Base-by-base conservation (phyloP, 2,888 invertebrate species). In the Pherbina coryleti region DNA sequence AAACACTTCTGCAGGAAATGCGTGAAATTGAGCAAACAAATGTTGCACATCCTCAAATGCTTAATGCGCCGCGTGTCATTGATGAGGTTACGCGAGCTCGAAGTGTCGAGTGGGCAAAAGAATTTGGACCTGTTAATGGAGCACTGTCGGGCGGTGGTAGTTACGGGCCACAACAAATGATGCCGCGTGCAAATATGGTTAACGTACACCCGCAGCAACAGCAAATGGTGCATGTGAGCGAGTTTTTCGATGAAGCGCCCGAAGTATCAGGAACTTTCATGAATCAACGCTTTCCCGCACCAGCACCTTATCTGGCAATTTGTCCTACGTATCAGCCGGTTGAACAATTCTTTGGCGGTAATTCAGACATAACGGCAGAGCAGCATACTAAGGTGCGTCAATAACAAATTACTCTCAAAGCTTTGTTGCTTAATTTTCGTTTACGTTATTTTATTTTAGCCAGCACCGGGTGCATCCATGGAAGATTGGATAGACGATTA, bases 1-100 rank as follows among this genome's bases (percentile, higher is more conserved):
- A 96, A 84, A 92, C 92, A 31, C 90, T 97, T 77, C 89, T 98
- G 77, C 93, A 96, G 83, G 97, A 96, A 90, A 95, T 98, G 92
- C 93, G 96, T 79, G 94, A 95, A 86, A 93, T 95, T 28, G 88
- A 88, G 49, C 80, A 82, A 19, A 79, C 84, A 0, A 78, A 80
- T 55, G 81, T 70, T 49, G 75, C 80, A 4, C 71, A 71, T 9
- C 78, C 82, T 14, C 81, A 83, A 9, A 82, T 83, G 34, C 83
- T 85, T 49, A 84, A 83, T n/a, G 84, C 84, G 7, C 87, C 88
- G n/a, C 82, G 84, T 8, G 84, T 87, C 1, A 85, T 86, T 34
- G 86, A 86, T 62, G 87, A 88, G 78, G 87, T 88, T 0, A 81
- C 81, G 57, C 78, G 78, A n/a, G 73, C 19, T n/a, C 90, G 92